These are phyloP conservation scores for Papilio aristodemus DNA, from an alignment of 1,140 invertebrate genomes.

Conservation along the genomic window DNA sequence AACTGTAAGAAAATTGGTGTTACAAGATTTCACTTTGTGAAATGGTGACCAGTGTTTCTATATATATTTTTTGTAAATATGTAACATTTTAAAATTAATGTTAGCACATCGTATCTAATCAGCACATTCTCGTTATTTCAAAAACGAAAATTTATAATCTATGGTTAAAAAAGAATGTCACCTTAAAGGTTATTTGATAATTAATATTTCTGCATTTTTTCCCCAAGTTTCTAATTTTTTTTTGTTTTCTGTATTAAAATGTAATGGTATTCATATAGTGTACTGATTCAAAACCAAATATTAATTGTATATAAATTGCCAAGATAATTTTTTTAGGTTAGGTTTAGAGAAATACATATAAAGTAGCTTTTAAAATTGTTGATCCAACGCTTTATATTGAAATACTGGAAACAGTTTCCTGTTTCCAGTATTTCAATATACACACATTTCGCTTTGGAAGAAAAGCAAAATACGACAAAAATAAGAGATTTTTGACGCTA, in stretches of 20 bases:
- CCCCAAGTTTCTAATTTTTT: background rate
- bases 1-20: background rate
- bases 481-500: too few relatives aligned
- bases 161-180: background rate
- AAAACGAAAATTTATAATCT: background rate
- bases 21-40: background rate
- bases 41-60: background rate
- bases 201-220: background rate
- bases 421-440: too few relatives aligned
- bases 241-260: background rate
- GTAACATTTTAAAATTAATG: background rate
- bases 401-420: background rate
- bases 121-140: background rate
- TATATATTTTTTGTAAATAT: slow-evolving; percentile 18
- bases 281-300: slow-evolving; percentile 66
- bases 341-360: background rate
- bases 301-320: slow-evolving; percentile 57
- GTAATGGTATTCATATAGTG: slow-evolving; percentile 26
- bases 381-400: background rate
- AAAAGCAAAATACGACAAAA: too few relatives aligned
- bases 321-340: background rate
- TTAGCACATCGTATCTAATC: background rate
- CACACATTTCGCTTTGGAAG: too few relatives aligned
- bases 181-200: background rate
- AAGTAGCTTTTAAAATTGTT: too few relatives aligned